Percentiles rank a stretch among this genome's conserved stretches.
Conservation (phyloP, 1,140 invertebrate genomes). For the Belonocnema kinseyi region DNA sequence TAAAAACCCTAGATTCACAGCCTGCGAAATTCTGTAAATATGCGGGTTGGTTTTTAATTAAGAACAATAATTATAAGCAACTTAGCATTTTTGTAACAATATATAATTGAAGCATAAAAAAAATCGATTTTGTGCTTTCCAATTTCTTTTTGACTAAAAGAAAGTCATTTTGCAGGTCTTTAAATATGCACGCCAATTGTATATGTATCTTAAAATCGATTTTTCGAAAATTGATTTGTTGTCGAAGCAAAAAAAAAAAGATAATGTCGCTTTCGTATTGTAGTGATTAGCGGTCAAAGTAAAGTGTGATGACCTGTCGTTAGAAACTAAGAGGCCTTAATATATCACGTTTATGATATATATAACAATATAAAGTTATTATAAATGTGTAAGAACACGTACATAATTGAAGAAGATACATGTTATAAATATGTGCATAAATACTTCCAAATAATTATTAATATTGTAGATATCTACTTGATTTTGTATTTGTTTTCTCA, state of each 20-base stretch:
- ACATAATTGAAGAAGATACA: slow-evolving; percentile 33
- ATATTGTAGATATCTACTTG: slow-evolving; percentile 35
- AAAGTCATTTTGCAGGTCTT: slow-evolving; percentile 33
- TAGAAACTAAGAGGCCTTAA: slow-evolving; percentile 75
- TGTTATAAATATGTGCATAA: slow-evolving; percentile 44
- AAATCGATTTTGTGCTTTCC: not conserved
- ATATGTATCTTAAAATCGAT: slow-evolving; percentile 33
- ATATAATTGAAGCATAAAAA: not conserved
- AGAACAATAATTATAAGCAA: not conserved
- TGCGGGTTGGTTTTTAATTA: not conserved
- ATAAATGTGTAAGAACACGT: slow-evolving; percentile 47
- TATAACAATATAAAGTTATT: slow-evolving; percentile 41
- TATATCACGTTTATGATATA: slow-evolving; percentile 68
- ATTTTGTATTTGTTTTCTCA: not conserved
- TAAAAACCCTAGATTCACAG: slow-evolving; percentile 4
- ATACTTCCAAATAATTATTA: slow-evolving; percentile 44
- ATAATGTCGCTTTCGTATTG: slow-evolving; percentile 51
- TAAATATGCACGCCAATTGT: slow-evolving; percentile 31
- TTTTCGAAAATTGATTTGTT: not conserved
- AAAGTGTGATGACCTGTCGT: slow-evolving; percentile 68
- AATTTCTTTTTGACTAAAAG: slow-evolving; percentile 7
- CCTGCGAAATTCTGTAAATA: not conserved
- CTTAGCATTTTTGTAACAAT: not conserved
- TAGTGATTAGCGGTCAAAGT: slow-evolving; percentile 57
- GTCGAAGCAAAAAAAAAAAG: slow-evolving; percentile 24